Percentiles rank a stretch among this genome's conserved stretches.
Evolutionary conservation across 2,113 vertebrate species (phyloP).

Genomic region (Rousettus leschenaultii): DNA sequence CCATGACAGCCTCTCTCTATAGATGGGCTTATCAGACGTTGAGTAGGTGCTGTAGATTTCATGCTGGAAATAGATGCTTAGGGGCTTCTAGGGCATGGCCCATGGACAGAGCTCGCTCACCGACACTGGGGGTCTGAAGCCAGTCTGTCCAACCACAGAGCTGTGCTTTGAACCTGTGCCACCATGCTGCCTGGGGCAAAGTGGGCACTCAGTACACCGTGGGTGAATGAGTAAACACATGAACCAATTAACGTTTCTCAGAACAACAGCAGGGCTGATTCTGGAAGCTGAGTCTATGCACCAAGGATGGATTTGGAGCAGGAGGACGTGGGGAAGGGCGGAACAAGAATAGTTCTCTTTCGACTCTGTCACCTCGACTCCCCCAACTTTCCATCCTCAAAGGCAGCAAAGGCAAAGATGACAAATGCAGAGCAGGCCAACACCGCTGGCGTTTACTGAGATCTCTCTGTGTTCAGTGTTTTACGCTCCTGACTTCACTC

Average conservation of each 20-base stretch:
- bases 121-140: rapidly evolving
- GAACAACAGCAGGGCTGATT: background rate
- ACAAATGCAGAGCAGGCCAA: background rate
- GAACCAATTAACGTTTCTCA: background rate
- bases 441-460: rapidly evolving
- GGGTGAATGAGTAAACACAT: rapidly evolving
- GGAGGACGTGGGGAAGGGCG: rapidly evolving
- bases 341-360: background rate
- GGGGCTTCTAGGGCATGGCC: background rate
- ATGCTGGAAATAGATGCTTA: rapidly evolving
- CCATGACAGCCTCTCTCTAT: background rate
- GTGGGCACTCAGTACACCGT: rapidly evolving
- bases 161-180: background rate
- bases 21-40: rapidly evolving
- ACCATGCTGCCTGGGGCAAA: background rate
- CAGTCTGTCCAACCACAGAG: rapidly evolving
- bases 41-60: background rate
- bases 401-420: background rate
- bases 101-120: background rate
- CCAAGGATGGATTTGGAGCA: background rate
- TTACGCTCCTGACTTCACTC: rapidly evolving
- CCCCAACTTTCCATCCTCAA: background rate
- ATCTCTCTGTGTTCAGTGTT: rapidly evolving
- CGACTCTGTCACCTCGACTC: background rate
- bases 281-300: background rate